phyloP scores from a whole-genome alignment of 2,113 vertebrate genomes.

The Orientallactaga bullata region DNA sequence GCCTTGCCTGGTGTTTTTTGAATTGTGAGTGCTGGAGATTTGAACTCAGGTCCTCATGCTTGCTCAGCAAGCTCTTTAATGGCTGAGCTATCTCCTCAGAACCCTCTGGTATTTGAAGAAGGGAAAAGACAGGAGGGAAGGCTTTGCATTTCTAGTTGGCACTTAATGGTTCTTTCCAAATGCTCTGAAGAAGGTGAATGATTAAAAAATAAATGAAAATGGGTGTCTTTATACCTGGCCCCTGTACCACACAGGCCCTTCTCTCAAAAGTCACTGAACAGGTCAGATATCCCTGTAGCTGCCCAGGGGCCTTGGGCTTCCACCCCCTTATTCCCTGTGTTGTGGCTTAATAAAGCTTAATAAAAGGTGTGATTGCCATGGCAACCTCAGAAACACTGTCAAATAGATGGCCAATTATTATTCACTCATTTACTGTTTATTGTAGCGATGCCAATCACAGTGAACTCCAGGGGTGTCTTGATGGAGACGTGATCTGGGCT shows the following conservation, averaged over 20 bases:
- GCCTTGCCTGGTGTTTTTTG: too few relatives aligned
- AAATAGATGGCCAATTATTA: conserved; percentile 77
- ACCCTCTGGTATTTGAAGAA: neutral
- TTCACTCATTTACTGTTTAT: conserved; percentile 83
- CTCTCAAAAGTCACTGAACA: neutral
- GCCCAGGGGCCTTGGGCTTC: neutral
- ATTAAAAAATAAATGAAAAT: neutral
- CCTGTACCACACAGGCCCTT: neutral
- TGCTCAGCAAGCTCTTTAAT: too few relatives aligned
- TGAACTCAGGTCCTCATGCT: too few relatives aligned
- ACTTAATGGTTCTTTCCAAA: conserved; percentile 6
- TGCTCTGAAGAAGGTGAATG: neutral
- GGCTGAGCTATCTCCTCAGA: too few relatives aligned
- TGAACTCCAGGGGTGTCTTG: conserved; percentile 81
- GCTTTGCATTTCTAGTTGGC: neutral
- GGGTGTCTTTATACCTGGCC: neutral
- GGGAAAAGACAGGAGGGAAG: neutral
- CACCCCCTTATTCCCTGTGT: conserved; percentile 41
- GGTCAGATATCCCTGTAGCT: conserved; percentile 33
- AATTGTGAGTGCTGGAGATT: too few relatives aligned
- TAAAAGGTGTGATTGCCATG: conserved; percentile 71
- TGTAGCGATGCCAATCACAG: conserved; percentile 84
- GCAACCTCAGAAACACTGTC: conserved; percentile 79
- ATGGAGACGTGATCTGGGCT: conserved; percentile 85
- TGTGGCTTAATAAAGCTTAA: conserved; percentile 68